Evolutionary conservation across 2,797 vertebrate genomes (phyloP).

Genomic region (Xenentodon cancila): DNA sequence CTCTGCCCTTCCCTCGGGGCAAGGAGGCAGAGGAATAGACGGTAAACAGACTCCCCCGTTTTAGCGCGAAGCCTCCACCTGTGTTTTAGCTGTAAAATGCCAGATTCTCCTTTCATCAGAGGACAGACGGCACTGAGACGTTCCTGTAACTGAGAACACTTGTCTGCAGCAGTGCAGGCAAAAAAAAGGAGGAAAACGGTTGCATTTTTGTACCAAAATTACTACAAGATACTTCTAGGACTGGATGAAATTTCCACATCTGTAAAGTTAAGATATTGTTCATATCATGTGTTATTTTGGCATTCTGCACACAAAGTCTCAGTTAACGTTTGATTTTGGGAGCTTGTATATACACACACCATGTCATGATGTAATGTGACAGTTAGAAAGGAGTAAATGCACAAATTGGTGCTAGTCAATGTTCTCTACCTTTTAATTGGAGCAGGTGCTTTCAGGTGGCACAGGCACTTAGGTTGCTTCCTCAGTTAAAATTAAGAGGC

Average conservation of each 20-base stretch:
- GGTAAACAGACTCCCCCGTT: constrained; percentile 21
- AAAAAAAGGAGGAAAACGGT: constrained; percentile 6
- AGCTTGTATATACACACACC: constrained; percentile 70
- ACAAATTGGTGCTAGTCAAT: constrained; percentile 67
- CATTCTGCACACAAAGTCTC: constrained; percentile 72
- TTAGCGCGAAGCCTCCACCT: constrained; percentile 4
- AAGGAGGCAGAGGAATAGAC: constrained; percentile 84
- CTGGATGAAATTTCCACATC: constrained; percentile 40
- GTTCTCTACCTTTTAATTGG: constrained; percentile 34
- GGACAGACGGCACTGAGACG: constrained; percentile 47
- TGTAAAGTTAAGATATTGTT: constrained; percentile 70
- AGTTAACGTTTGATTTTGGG: constrained; percentile 51
- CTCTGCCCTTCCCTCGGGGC: constrained; percentile 86
- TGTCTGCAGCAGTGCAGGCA: constrained; percentile 13
- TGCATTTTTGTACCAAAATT: constrained; percentile 62
- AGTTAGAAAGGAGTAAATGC: constrained; percentile 50
- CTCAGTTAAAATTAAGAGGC: constrained; percentile 28
- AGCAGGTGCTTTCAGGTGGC: constrained; percentile 40
- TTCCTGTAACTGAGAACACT: constrained; percentile 19
- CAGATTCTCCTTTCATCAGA: constrained; percentile 21
- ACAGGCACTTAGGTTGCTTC: constrained; percentile 23
- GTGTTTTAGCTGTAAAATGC: constrained; percentile 12
- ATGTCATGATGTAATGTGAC: constrained; percentile 49
- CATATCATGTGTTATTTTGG: constrained; percentile 82
- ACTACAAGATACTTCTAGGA: constrained; percentile 45